phyloP scores from a whole-genome alignment of 2,113 vertebrate species.

The Tragelaphus buxtoni region DNA sequence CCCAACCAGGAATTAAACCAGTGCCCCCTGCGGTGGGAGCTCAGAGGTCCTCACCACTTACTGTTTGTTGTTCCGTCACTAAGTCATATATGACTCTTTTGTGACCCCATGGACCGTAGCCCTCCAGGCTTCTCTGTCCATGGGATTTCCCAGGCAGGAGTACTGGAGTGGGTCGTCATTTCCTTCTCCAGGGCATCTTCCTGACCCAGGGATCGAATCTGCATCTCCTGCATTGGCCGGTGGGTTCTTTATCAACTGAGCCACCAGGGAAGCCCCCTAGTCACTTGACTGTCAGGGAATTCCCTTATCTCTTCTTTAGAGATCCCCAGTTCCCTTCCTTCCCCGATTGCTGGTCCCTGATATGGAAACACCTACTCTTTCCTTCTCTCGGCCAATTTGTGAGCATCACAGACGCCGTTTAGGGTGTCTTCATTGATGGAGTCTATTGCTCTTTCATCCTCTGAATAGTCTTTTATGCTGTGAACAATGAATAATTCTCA shows the following conservation, averaged over 20 bases:
- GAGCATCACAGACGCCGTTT: background rate
- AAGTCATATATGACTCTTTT: background rate
- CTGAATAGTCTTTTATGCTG: background rate
- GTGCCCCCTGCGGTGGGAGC: background rate
- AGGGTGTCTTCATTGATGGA: background rate
- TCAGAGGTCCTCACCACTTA: background rate
- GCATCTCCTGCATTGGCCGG: background rate
- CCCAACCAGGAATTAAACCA: background rate
- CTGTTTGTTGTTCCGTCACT: background rate
- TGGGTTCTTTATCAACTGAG: background rate
- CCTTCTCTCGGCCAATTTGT: background rate
- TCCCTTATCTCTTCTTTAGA: background rate
- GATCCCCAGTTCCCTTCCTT: background rate
- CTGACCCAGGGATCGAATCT: background rate
- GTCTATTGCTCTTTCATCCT: background rate
- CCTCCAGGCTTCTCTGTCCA: background rate
- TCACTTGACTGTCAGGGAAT: background rate
- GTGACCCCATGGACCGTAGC: background rate
- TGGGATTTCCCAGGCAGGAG: background rate
- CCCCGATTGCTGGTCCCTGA: accelerated
- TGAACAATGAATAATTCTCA: accelerated
- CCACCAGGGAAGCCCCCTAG: background rate
- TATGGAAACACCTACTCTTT: background rate
- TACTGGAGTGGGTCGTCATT: background rate
- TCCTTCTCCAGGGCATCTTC: background rate